Percentiles rank a stretch among this genome's conserved stretches.
These are phyloP conservation scores for Hirtodrosophila confusa DNA, from an alignment of 2,888 invertebrate genomes.

Conservation along the genomic window DNA sequence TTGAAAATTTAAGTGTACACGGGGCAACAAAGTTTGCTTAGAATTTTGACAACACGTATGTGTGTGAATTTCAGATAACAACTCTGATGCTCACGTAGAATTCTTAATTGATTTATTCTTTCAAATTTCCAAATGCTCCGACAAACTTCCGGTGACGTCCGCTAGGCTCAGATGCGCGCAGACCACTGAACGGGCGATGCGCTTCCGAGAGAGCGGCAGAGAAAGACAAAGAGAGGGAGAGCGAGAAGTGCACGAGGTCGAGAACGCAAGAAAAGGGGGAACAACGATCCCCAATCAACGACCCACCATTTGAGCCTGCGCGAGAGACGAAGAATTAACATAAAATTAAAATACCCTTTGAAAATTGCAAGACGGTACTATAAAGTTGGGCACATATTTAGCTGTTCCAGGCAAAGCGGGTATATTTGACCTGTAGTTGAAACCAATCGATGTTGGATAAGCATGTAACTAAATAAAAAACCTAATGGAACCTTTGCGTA, in stretches of 20 bases:
- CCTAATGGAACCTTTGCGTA: too few species aligned
- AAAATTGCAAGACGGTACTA: too few species aligned
- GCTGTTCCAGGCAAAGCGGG: too few species aligned
- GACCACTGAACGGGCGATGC: constrained; percentile 25
- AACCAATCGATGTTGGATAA: too few species aligned
- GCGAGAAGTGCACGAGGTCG: not conserved
- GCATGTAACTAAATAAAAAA: too few species aligned
- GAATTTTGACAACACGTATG: constrained; percentile 45
- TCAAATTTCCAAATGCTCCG: not conserved
- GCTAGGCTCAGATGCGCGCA: constrained; percentile 25
- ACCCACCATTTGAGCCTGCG: too few species aligned
- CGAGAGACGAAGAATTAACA: too few species aligned
- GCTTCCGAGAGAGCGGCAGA: constrained; percentile 5
- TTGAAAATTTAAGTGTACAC: constrained; percentile 31
- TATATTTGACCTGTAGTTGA: too few species aligned
- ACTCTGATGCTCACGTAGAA: constrained; percentile 11
- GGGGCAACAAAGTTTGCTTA: constrained; percentile 13
- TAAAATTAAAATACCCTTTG: too few species aligned
- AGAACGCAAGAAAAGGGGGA: not conserved
- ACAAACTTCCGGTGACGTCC: constrained; percentile 24
- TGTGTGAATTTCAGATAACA: constrained; percentile 25
- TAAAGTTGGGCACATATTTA: too few species aligned
- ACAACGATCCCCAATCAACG: constrained; percentile 6
- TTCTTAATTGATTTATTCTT: constrained; percentile 10
- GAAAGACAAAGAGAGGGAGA: not conserved